These are phyloP conservation scores for Phylloscopus trochilus DNA, from an alignment of 2,113 vertebrate species.

Conservation along the genomic window DNA sequence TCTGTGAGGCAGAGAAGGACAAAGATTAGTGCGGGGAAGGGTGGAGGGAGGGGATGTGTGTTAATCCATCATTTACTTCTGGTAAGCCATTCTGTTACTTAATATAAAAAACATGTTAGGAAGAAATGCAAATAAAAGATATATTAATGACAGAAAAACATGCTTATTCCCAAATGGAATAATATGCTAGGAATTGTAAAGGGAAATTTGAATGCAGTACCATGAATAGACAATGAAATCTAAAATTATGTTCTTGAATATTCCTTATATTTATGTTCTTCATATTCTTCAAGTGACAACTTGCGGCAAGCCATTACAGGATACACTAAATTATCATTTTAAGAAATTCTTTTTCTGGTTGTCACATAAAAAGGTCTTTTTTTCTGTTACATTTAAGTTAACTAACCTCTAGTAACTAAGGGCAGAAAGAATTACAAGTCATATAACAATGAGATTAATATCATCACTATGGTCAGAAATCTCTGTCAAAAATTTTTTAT, in stretches of 20 bases:
- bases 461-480: background rate
- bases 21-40: background rate
- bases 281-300: background rate
- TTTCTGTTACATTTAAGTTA: background rate
- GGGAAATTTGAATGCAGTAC: background rate
- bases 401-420: background rate
- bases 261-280: background rate
- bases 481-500: background rate
- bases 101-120: background rate
- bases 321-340: fast-evolving
- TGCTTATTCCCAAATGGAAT: background rate
- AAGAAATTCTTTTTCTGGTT: background rate
- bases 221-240: background rate
- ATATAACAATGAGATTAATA: background rate
- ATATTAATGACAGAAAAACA: background rate
- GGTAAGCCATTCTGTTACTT: background rate
- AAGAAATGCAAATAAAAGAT: fast-evolving
- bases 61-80: background rate
- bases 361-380: background rate
- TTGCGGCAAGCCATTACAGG: background rate
- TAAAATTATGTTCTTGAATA: background rate
- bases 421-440: background rate
- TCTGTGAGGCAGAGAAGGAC: background rate
- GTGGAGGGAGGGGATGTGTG: background rate
- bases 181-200: background rate